Percentiles rank a stretch among this genome's conserved stretches.
These are phyloP conservation scores for Drosophila lutescens DNA, from an alignment of 2,888 invertebrate genomes.

Conservation along the genomic window DNA sequence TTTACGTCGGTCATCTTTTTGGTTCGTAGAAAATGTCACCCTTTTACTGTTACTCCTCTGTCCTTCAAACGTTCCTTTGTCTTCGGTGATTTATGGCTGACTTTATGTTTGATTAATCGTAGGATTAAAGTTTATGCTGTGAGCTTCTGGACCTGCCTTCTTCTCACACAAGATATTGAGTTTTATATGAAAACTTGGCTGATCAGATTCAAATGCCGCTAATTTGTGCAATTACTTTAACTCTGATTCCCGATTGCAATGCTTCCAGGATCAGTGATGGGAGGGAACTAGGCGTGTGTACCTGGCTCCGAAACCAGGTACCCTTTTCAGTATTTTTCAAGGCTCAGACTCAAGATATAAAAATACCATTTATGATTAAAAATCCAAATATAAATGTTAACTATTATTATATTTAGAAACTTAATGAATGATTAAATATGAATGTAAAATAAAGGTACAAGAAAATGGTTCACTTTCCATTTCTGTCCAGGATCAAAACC, in stretches of 20 bases:
- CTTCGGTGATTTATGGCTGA: too few species aligned
- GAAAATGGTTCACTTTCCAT: too few species aligned
- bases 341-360: background rate
- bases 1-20: slow-evolving; percentile 61
- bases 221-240: background rate
- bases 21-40: slow-evolving; percentile 12
- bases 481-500: background rate
- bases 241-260: slow-evolving; percentile 18
- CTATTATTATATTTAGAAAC: too few species aligned
- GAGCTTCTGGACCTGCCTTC: slow-evolving; percentile 20
- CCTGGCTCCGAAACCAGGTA: slow-evolving; percentile 1
- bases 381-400: too few species aligned
- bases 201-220: background rate
- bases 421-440: too few species aligned
- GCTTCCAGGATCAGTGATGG: slow-evolving; percentile 34
- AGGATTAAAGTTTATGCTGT: background rate
- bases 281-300: background rate
- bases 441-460: too few species aligned
- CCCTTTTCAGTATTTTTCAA: background rate
- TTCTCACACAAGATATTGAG: background rate
- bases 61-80: background rate
- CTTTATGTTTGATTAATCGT: background rate
- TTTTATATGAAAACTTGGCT: background rate
- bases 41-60: slow-evolving; percentile 26
- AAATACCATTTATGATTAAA: background rate